Base-by-base conservation (phyloP, 2,888 invertebrate genomes). In the Calliopum simillimum region DNA sequence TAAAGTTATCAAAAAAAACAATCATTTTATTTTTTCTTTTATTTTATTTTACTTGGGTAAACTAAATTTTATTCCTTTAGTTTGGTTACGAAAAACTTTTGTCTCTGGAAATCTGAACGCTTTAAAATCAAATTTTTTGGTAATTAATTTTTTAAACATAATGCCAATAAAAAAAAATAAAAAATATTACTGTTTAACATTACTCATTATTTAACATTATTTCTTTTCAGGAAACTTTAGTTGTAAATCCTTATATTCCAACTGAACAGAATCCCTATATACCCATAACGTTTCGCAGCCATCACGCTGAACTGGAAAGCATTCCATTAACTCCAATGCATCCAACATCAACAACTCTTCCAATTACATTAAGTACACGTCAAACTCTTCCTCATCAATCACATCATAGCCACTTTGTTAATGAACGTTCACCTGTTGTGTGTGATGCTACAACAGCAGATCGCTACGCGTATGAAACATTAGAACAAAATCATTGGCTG, bases 401-500 rank as follows among this genome's bases (percentile, higher is more conserved):
- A 23, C 64, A 53, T 43, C 67, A 56, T 51, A 44, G 51, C 25
- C 71, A 63, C 12, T 16, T 46, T 13, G 72, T 68, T 41, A 63
- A 64, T 56, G 53, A 71, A 21, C 25, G 67, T 3, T 47, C 66
- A 63, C 65, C 68, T n/a, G 13, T 53, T 0, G 55, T 71, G 25
- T 62, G 62, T 2, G 53, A 49, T 43, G 61, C 68, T 21, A 69
- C 65, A 65, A 62, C 62, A 33, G 53, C 70, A 8, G 71, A 73
- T 58, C 75, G 73, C 12, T 76, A 71, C 55, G 74, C 74, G 0
- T 73, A 74, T 5, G 76, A 75, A 55, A 43, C 71, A 11, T 62
- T 76, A 64, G 64, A 70, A n/a, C 74, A 70, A 11, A 73, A 75
- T 68, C 75, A 73, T 1, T 77, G 76, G 73, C 55, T 74, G 4